Percentiles rank a stretch among this genome's conserved stretches.
phyloP scores from a whole-genome alignment of 2,113 vertebrate species.

The Mus musculus region GRCm39 chr13:72113501-72114000 shows the following conservation, averaged over 20 bases:
- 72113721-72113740: constrained; percentile 82
- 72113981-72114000: background rate
- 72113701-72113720: constrained; percentile 80
- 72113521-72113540: background rate
- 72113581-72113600: background rate
- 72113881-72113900: background rate
- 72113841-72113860: background rate
- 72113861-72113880: background rate
- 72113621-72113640: constrained; percentile 24
- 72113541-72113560: background rate
- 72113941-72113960: background rate
- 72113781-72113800: constrained; percentile 57
- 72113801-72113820: constrained; percentile 49
- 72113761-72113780: constrained; percentile 70
- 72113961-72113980: background rate
- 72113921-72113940: background rate
- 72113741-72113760: constrained; percentile 53
- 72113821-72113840: background rate
- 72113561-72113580: background rate
- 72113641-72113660: background rate
- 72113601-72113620: background rate
- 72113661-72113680: constrained; percentile 36
- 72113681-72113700: constrained; percentile 67
- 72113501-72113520: fast-evolving
- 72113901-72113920: fast-evolving